Conservation (phyloP, 2,797 vertebrate species). For the Scolopax rusticola region DNA sequence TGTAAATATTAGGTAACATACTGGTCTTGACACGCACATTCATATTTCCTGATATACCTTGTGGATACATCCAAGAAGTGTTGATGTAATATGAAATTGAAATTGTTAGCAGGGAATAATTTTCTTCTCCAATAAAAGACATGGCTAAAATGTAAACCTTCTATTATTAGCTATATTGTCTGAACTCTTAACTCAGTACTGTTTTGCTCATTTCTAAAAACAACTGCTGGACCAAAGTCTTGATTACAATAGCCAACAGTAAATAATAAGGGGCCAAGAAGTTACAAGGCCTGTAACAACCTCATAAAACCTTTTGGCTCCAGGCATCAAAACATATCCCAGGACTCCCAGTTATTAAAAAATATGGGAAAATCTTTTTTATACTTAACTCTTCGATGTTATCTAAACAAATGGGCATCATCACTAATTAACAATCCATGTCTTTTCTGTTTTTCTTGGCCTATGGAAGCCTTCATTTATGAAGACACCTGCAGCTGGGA, state of each 20-base stretch:
- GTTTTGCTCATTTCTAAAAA: background rate
- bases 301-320: background rate
- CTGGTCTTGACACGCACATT: background rate
- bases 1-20: slow-evolving; percentile 25
- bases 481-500: background rate
- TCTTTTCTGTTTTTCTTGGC: background rate
- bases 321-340: background rate
- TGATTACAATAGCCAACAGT: background rate
- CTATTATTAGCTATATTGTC: background rate
- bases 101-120: background rate
- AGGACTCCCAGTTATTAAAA: background rate
- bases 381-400: background rate
- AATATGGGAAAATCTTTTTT: background rate
- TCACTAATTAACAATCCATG: background rate
- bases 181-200: background rate
- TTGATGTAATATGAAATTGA: background rate
- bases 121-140: background rate
- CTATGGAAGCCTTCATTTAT: background rate
- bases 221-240: background rate
- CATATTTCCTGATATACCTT: background rate
- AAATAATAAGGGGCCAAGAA: background rate
- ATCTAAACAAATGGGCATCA: background rate
- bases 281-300: background rate
- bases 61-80: background rate
- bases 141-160: background rate